Evolutionary conservation across 2,113 vertebrate genomes (phyloP), one percentile per base, ranked within the genome.

Genomic region (Elachura formosa): DNA sequence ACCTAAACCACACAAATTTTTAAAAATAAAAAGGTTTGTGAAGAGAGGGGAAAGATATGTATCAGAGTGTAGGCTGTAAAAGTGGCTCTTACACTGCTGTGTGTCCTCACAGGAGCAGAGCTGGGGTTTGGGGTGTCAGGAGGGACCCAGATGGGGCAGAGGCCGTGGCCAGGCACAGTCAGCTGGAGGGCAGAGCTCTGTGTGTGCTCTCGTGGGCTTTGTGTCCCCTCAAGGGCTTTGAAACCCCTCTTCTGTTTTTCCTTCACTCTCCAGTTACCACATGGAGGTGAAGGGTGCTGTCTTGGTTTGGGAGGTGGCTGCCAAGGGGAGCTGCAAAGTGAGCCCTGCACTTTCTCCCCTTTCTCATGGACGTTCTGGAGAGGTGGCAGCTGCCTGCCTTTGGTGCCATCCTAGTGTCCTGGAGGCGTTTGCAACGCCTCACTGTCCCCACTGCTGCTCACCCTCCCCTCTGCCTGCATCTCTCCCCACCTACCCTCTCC

Each of bases 341-440:
- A 75, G 62, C 67, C 68, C 19, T 49, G 61, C 45, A 12, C 26
- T 46, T 56, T 34, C 31, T 38, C 26, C 1, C 58, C 52, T 23
- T 21, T 48, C 26, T 24, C 8, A 0, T 0, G 3, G 3, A 34
- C n/a, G 9, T 67, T 54, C 10, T 3, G 0, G 34, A 10, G 38
- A 13, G 18, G 48, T 38, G 38, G n/a, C 12, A 73, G 26, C 23
- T n/a, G 43, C 16, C 19, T 14, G 51, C 46, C 54, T 33, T 22
- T 12, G 56, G 12, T 41, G 23, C n/a, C 18, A 19, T 13, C 66
- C 59, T n/a, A 5, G 1, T 5, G 31, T 3, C 2, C 8, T 2
- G 13, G 40, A 36, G 61, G 38, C 12, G 8, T 63, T 29, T 17
- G 46, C 45, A 33, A 14, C 34, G 43, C 46, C 26, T 49, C 40